Evolutionary conservation across 2,113 vertebrate species (phyloP), one percentile per base, ranked within the genome.

Genomic region (Hipposideros armiger): DNA sequence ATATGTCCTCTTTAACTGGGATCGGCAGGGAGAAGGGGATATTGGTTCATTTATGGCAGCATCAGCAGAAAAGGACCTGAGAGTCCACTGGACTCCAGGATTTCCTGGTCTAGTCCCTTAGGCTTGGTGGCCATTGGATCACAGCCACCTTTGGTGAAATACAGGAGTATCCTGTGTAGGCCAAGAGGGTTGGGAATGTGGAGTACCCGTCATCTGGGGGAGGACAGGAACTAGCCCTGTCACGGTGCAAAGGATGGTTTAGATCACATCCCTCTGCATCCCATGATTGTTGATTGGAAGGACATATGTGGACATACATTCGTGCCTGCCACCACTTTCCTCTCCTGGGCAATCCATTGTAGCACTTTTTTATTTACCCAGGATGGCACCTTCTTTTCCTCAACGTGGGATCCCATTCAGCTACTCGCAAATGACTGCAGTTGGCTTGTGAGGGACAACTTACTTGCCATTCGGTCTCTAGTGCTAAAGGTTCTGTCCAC

Each of bases 81-180:
- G 36, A 81, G 15, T 85, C 24, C 14, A 3, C 15, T 50, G 50
- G 11, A 19, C n/a, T 87, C 54, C 13, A 16, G 36, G n/a, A 60
- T 67, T 83, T 84, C n/a, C 60, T 87, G 69, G 32, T 47, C 58
- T 28, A 30, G 15, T 91, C 36, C 19, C 28, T 81, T 72, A 62
- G 50, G n/a, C 56, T 32, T 84, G 42, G 69, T 70, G 84, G 42
- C 45, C 54, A 6, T 81, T 84, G 82, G 87, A 81, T 14, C 47
- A 82, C 10, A 87, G n/a, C 54, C 56, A 11, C 86, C 72, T 82
- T 94, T 90, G n/a, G 50, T 70, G 40, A 94, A 60, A 19, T 76
- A 52, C 11, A 50, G 15, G 17, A 77, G 36, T 28, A 7, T 94
- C 42, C 73, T 17, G 5, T 82, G 0, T 83, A 66, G 8, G 4